Base-by-base conservation (phyloP, 2,888 invertebrate genomes). In the Xylocampa areola region DNA sequence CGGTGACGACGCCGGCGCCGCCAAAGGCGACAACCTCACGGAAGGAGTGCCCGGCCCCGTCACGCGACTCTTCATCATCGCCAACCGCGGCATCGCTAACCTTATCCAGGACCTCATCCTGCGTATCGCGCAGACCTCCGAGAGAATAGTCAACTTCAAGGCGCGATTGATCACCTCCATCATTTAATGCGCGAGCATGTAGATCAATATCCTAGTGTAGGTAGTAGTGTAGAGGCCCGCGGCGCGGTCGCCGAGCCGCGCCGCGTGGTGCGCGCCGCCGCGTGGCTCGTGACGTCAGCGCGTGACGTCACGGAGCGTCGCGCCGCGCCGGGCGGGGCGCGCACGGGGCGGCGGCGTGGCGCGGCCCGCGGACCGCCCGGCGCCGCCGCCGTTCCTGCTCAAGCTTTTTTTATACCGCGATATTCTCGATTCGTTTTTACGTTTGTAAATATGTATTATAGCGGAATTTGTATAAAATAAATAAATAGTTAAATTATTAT, bases 141-240 rank as follows among this genome's bases (percentile, higher is more conserved):
- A 98, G 93, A 96, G 97, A 92, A 96, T 98, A 94, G 97, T 98
- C 85, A 97, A 97, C 96, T 98, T 97, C 96, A 98, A 97, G 95
- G 97, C 97, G 88, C 96, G 97, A 94, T 95, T 98, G 85, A 97
- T 98, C 91, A 98, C 97, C 83, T 97, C 97, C 79, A 96, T 97
- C 92, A 97, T 98, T 94, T 97, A 97, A 95, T 68, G 86, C 77
- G 85, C 73, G 44, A 45, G 82, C 79, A 74, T 80, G 75, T 90
- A 88, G 89, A 86, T 81, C 87, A 90, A 84, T 81, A 65, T 65
- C 52, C 47, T 85, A 86, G 83, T 74, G 60, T 82, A 82, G 78
- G 59, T 67, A 73, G 69, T 84, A 84, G 79, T 73, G 71, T 81
- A 78, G 75, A 64, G 36, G 52, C 63, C 49, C 33, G 64, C 60